A percentile compares a stretch with the other conserved stretches of the same genome.
phyloP scores from a whole-genome alignment of 1,140 invertebrate species.

The Megalopta genalis region DNA sequence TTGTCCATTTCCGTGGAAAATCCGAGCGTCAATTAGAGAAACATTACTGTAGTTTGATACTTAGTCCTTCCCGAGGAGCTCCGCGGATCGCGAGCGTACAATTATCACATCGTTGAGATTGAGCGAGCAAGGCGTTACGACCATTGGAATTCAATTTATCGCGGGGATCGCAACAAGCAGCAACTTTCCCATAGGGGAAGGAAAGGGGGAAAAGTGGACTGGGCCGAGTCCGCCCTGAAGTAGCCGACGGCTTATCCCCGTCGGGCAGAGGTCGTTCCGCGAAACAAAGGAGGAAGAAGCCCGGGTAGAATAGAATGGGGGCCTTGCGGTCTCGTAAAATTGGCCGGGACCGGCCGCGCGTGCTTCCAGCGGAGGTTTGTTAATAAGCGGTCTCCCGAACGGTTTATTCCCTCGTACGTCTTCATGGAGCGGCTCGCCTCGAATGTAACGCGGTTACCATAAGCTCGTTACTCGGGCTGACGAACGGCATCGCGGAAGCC shows the following conservation, averaged over 20 bases:
- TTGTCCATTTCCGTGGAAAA: too few relatives aligned
- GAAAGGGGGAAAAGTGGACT: not conserved
- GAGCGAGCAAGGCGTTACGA: too few relatives aligned
- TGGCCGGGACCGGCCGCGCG: slow-evolving; percentile 52
- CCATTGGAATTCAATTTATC: too few relatives aligned
- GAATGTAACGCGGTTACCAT: slow-evolving; percentile 56
- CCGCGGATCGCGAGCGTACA: too few relatives aligned
- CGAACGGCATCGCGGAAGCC: slow-evolving; percentile 44
- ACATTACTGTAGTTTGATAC: too few relatives aligned
- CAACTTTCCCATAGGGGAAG: not conserved
- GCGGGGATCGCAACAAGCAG: not conserved
- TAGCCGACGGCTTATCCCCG: not conserved
- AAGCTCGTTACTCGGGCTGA: slow-evolving; percentile 57
- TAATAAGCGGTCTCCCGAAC: slow-evolving; percentile 58
- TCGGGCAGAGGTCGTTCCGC: not conserved
- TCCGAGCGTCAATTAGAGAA: too few relatives aligned
- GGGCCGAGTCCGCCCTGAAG: not conserved
- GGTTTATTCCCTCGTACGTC: slow-evolving; percentile 60
- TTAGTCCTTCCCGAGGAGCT: too few relatives aligned
- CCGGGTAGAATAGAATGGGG: slow-evolving; percentile 20
- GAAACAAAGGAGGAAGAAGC: slow-evolving; percentile 5
- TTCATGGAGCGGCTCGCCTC: slow-evolving; percentile 48
- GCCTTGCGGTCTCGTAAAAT: slow-evolving; percentile 72
- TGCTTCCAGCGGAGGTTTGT: slow-evolving; percentile 47
- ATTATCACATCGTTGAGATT: too few relatives aligned